Percentiles rank a stretch among this genome's conserved stretches.
Evolutionary conservation across 2,888 invertebrate species (phyloP).

Genomic region (Zygaena filipendulae): DNA sequence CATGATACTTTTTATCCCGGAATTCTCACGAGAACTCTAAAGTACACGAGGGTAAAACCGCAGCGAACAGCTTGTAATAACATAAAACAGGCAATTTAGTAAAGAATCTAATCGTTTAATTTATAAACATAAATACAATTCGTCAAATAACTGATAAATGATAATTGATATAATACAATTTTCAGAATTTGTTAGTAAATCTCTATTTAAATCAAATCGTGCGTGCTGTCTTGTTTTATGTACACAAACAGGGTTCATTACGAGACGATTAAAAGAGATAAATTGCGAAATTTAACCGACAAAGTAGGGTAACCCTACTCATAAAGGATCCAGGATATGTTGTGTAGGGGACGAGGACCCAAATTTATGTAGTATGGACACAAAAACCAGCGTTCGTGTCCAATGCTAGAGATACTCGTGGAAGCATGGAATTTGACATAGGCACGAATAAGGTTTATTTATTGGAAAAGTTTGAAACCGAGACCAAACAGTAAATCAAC

Average conservation of each 20-base stretch:
- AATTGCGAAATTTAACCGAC: constrained; percentile 45
- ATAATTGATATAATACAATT: too few species aligned
- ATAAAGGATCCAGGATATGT: constrained; percentile 50
- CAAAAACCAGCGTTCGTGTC: constrained; percentile 46
- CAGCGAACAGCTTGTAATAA: too few species aligned
- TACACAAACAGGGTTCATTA: constrained; percentile 43
- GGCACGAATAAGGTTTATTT: constrained; percentile 60
- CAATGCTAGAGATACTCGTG: constrained; percentile 46
- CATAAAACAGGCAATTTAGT: too few species aligned
- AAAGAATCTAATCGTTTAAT: too few species aligned
- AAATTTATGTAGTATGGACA: constrained; percentile 48
- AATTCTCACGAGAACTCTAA: too few species aligned
- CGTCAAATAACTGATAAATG: too few species aligned
- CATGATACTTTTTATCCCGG: too few species aligned
- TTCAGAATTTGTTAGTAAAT: too few species aligned
- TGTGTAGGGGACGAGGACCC: constrained; percentile 40
- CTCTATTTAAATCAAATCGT: too few species aligned
- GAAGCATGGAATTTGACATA: constrained; percentile 53
- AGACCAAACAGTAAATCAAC: constrained; percentile 51
- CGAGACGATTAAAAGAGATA: constrained; percentile 50
- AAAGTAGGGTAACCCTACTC: constrained; percentile 47
- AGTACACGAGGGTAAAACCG: too few species aligned
- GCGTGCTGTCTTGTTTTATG: too few species aligned
- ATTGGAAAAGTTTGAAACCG: constrained; percentile 57
- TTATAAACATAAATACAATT: too few species aligned